phyloP scores from a whole-genome alignment of 2,113 vertebrate genomes.

The Lipophrys pholis region DNA sequence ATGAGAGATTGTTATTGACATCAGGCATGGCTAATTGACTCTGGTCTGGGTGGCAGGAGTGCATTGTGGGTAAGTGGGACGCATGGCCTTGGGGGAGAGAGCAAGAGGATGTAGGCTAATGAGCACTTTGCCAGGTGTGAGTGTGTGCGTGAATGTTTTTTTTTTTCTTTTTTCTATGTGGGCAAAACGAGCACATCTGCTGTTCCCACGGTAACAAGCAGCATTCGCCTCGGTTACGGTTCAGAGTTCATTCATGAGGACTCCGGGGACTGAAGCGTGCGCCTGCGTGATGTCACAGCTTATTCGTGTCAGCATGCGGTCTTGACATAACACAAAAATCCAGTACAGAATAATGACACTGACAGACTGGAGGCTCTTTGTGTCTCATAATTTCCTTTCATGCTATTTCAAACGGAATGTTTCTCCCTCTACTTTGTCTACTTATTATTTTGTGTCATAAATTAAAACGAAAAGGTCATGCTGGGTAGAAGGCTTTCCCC shows the following conservation, averaged over 20 bases:
- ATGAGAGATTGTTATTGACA: conserved; percentile 67
- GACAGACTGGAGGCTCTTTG: too few relatives aligned
- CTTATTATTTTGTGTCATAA: too few relatives aligned
- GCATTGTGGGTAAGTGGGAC: conserved; percentile 82
- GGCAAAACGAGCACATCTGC: conserved; percentile 61
- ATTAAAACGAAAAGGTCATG: too few relatives aligned
- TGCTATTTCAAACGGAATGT: too few relatives aligned
- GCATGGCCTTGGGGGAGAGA: conserved; percentile 70
- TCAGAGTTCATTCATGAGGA: conserved; percentile 64
- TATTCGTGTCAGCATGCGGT: too few relatives aligned
- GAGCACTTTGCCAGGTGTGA: conserved; percentile 74
- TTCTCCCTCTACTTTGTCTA: too few relatives aligned
- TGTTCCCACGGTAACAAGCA: conserved; percentile 70
- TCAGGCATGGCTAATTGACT: conserved; percentile 76
- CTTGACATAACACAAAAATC: not conserved
- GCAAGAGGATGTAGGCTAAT: conserved; percentile 68
- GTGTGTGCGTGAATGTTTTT: conserved; percentile 3
- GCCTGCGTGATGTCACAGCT: not conserved
- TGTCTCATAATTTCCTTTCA: too few relatives aligned
- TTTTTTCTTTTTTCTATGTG: conserved; percentile 4
- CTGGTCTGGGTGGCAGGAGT: conserved; percentile 58
- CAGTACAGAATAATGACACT: conserved; percentile 1
- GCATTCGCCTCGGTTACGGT: conserved; percentile 65
- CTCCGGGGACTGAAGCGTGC: conserved; percentile 35
- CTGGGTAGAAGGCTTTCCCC: too few relatives aligned